phyloP scores from a whole-genome alignment of 2,888 invertebrate species.

The Doris montereyensis region DNA sequence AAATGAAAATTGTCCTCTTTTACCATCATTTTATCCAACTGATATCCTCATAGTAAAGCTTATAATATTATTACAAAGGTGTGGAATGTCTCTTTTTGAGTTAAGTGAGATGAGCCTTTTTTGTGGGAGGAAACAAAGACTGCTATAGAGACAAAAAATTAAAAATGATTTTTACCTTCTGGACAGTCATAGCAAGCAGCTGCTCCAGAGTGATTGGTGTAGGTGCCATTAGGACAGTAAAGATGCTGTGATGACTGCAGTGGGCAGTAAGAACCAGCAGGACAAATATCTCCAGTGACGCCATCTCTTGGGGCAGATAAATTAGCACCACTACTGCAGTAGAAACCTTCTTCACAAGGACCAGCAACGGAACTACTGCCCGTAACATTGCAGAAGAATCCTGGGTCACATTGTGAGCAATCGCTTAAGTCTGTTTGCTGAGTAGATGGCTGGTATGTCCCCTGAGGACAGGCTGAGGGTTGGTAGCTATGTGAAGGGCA shows the following conservation, averaged over 20 bases:
- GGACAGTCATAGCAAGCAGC: conserved; percentile 67
- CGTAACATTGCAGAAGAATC: conserved; percentile 64
- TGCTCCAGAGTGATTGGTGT: conserved; percentile 68
- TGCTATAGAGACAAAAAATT: not conserved
- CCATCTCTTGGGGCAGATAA: conserved; percentile 63
- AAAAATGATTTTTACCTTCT: conserved; percentile 48
- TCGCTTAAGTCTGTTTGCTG: conserved; percentile 55
- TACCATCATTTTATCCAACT: no score
- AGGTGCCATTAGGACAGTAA: conserved; percentile 69
- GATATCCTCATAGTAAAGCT: no score
- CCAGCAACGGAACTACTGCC: conserved; percentile 59
- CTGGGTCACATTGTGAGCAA: conserved; percentile 66
- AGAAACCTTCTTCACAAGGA: conserved; percentile 66
- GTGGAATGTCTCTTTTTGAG: no score
- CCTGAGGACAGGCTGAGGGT: conserved; percentile 64
- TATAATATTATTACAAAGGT: no score
- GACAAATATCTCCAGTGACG: conserved; percentile 67
- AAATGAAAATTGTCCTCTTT: no score
- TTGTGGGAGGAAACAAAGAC: no score
- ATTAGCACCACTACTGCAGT: conserved; percentile 60
- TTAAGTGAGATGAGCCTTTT: no score
- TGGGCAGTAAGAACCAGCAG: conserved; percentile 66
- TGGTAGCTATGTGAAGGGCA: conserved; percentile 63
- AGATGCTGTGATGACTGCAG: conserved; percentile 57
- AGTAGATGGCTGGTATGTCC: conserved; percentile 65